Evolutionary conservation across 2,888 invertebrate genomes (phyloP).

Genomic region (Xestia xanthographa): DNA sequence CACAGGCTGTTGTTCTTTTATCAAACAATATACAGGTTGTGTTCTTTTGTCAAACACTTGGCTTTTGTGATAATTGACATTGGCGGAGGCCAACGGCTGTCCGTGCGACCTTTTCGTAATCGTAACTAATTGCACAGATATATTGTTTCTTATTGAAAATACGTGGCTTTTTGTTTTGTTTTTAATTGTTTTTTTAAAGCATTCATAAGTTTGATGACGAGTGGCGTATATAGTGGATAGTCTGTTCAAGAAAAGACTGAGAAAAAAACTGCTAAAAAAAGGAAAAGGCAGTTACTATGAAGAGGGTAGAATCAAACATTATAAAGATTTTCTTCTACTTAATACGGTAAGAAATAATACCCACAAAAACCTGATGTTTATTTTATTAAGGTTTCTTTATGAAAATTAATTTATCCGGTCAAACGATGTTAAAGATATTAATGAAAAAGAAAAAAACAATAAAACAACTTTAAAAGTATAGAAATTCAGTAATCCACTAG

Average conservation of each 20-base stretch:
- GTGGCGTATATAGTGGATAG: not conserved
- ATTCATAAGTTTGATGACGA: constrained; percentile 2
- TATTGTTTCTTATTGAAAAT: constrained; percentile 64
- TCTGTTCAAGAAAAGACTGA: not conserved
- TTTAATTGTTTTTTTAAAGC: constrained; percentile 51
- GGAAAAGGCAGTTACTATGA: not conserved
- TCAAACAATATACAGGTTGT: constrained; percentile 53
- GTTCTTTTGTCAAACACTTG: constrained; percentile 66
- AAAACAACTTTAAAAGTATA: not conserved
- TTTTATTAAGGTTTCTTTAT: not conserved
- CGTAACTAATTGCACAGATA: constrained; percentile 69
- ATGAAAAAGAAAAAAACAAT: not conserved
- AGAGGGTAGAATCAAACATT: not conserved
- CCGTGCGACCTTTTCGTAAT: constrained; percentile 75
- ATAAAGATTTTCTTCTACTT: not conserved
- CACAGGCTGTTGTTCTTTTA: constrained; percentile 62
- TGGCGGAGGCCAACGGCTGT: constrained; percentile 79
- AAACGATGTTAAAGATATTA: not conserved
- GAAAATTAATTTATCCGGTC: not conserved
- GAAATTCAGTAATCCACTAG: not conserved
- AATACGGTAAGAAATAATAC: not conserved
- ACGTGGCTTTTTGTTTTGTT: constrained; percentile 47
- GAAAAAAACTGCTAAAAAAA: too few species aligned
- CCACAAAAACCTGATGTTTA: not conserved
- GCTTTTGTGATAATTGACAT: constrained; percentile 80